These are phyloP conservation scores for Acanthosepion esculentum DNA, from an alignment of 2,888 invertebrate species.

Conservation along the genomic window DNA sequence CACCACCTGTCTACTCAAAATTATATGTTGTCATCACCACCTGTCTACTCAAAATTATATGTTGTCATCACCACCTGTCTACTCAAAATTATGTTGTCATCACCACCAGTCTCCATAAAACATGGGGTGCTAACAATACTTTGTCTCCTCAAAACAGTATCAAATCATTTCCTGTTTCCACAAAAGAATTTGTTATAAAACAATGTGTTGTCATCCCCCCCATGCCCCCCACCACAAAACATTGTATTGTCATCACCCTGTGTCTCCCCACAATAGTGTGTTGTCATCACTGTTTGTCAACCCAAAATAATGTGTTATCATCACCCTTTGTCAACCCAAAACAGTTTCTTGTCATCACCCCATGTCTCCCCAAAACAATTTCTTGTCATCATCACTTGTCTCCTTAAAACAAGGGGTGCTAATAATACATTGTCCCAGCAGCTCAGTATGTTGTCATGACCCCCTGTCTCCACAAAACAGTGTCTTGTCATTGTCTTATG, in stretches of 20 bases:
- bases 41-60: neutral
- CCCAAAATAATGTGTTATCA: neutral
- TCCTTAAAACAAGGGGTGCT: neutral
- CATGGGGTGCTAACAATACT: no score
- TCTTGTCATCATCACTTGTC: neutral
- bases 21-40: neutral
- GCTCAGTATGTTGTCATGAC: neutral
- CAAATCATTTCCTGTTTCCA: no score
- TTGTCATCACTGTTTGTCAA: neutral
- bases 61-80: neutral
- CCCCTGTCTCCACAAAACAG: neutral
- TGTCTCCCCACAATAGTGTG: neutral
- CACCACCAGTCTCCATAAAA: neutral
- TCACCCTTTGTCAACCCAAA: neutral
- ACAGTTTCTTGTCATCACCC: neutral
- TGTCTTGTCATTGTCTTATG: neutral
- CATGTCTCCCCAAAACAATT: neutral
- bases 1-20: neutral
- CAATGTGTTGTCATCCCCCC: no score
- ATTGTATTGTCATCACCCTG: neutral
- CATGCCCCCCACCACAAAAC: neutral
- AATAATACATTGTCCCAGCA: neutral
- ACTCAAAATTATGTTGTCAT: no score
- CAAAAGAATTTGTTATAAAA: no score
- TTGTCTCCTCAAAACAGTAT: no score